Evolutionary conservation across 2,113 vertebrate genomes (phyloP).

Genomic region (Prietella phreatophila): DNA sequence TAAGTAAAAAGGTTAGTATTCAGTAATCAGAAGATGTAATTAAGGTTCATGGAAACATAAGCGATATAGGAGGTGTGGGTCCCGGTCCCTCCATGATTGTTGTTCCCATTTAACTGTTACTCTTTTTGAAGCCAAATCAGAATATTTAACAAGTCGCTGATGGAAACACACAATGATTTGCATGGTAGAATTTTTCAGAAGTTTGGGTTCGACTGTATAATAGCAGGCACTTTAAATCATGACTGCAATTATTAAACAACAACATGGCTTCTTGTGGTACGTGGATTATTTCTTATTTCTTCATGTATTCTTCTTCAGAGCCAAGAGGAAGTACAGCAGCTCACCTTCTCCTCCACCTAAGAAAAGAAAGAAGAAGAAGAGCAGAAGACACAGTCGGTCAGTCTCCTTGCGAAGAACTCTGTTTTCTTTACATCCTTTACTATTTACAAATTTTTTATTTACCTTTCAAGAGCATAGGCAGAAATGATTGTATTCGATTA

Average conservation of each 20-base stretch:
- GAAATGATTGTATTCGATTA: background rate
- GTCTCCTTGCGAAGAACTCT: slow-evolving; percentile 51
- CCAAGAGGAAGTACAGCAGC: slow-evolving; percentile 85
- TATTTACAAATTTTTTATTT: no score
- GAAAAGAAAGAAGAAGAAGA: slow-evolving; percentile 98
- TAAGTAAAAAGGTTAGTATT: background rate
- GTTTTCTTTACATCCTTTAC: background rate
- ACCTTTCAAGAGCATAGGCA: background rate
- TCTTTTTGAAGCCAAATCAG: background rate
- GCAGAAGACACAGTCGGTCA: slow-evolving; percentile 88
- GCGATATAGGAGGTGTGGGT: background rate
- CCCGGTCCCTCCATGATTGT: background rate
- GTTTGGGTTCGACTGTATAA: background rate
- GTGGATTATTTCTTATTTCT: background rate
- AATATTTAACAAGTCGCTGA: background rate
- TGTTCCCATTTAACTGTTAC: background rate
- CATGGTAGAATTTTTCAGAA: background rate
- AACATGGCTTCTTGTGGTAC: background rate
- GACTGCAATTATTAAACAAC: background rate
- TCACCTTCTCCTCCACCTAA: slow-evolving; percentile 90
- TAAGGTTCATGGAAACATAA: background rate
- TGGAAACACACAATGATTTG: background rate
- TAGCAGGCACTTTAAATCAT: background rate
- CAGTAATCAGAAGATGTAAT: background rate
- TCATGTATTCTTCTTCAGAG: slow-evolving; percentile 51